A percentile compares a stretch with the other conserved stretches of the same genome.
Evolutionary conservation across 2,113 vertebrate species (phyloP).

Genomic region (Heliornis fulica): DNA sequence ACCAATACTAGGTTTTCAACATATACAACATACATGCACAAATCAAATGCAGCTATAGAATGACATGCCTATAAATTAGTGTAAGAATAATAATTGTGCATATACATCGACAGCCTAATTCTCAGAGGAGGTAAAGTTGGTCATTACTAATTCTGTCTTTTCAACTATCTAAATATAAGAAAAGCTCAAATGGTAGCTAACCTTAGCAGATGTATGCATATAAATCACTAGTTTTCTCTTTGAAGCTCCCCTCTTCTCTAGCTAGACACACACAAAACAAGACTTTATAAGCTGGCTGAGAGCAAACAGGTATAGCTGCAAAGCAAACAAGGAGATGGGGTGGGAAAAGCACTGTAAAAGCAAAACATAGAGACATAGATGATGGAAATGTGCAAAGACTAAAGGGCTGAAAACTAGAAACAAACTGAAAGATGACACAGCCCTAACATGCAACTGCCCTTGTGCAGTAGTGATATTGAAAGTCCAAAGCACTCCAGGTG

Average conservation of each 20-base stretch:
- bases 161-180: background rate
- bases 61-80: background rate
- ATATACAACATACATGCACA: background rate
- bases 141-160: background rate
- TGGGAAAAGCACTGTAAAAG: background rate
- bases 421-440: background rate
- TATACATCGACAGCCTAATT: background rate
- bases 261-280: background rate
- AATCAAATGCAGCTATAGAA: background rate
- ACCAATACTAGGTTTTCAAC: background rate
- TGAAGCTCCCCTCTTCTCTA: background rate
- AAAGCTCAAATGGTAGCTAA: background rate
- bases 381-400: background rate
- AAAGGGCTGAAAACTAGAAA: background rate
- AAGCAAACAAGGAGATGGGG: background rate
- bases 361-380: background rate
- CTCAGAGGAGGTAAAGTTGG: background rate
- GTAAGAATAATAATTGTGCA: background rate
- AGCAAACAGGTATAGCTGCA: background rate
- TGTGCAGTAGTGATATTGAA: background rate
- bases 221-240: background rate
- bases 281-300: background rate
- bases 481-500: background rate
- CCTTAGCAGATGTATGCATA: background rate
- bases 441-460: background rate